phyloP scores from a whole-genome alignment of 2,888 invertebrate genomes.

The Marronus borbonicus region DNA sequence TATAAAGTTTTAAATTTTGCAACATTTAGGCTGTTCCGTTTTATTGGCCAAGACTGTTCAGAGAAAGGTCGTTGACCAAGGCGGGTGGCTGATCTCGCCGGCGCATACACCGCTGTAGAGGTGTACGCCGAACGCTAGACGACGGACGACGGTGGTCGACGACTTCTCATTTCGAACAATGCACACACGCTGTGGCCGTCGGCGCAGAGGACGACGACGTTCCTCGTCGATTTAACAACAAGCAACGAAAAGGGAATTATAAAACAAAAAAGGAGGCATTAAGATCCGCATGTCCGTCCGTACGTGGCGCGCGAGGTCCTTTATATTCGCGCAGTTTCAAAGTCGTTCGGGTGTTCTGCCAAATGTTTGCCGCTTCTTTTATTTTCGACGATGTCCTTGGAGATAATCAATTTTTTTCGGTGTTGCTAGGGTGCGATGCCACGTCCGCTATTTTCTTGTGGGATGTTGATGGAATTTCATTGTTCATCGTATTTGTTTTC shows the following conservation, averaged over 20 bases:
- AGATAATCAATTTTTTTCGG: conserved; percentile 2
- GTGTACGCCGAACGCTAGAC: conserved; percentile 23
- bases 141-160: conserved; percentile 30
- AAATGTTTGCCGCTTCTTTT: neutral
- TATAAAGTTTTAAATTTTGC: no score
- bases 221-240: conserved; percentile 2
- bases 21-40: neutral
- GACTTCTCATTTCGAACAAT: conserved; percentile 32
- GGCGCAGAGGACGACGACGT: conserved; percentile 14
- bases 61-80: conserved; percentile 37
- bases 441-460: no score
- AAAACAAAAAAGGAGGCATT: neutral
- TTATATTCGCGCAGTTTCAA: conserved; percentile 9
- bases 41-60: neutral
- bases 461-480: no score
- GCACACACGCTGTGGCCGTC: neutral
- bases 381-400: neutral
- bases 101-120: neutral
- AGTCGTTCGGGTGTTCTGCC: conserved; percentile 18
- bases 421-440: no score
- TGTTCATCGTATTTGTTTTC: no score
- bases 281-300: neutral
- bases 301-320: neutral
- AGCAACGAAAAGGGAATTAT: neutral
- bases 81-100: conserved; percentile 32